Base-by-base conservation (phyloP, 1,140 invertebrate species). In the Drosophila saltans region DNA sequence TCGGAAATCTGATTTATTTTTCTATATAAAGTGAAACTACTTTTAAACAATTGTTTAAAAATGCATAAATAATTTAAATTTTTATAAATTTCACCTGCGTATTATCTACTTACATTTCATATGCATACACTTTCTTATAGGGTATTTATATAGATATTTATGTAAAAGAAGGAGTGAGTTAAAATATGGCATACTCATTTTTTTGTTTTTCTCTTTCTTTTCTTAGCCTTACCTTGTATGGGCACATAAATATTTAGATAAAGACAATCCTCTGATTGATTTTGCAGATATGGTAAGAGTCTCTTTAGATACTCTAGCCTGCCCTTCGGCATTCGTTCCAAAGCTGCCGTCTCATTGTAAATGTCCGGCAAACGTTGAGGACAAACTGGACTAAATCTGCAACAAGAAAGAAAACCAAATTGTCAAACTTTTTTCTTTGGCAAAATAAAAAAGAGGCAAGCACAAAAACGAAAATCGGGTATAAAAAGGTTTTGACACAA, bases 241-340 rank as follows among this genome's bases (percentile, higher is more conserved):
- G 98, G 98, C 5, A 97, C 96, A 93, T 98, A 99, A 90, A 99
- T 97, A 92, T 99, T 99, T 75, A 99, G 94, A 92, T 98, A 99
- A 39, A 99, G 95, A 92, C 98, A 99, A 93, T 99, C 98, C 93
- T 99, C 98, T 78, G 96, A 97, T 93, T 99, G 97, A 91, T 98
- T 96, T 77, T 95, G 95, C 59, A 99, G 94, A 92, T 97, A 96
- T 7, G 97, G 97, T 72, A 97, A 93, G 88, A 99, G 94, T 81
- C 97, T 94, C 88, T 96, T 96, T 66, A 99, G 94, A 89, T 97
- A 97, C 85, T 98, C 96, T 72, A 97, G 93, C 55, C 97, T 93
- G 2, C 97, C 97, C 72, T 95, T 95, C 4, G 98, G 97, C 95
- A 98, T 97, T 70, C 95, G 95, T 78, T 95, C 95, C 67, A 97